Evolutionary conservation across 2,113 vertebrate species (phyloP).

Genomic region (Epinephelus moara): DNA sequence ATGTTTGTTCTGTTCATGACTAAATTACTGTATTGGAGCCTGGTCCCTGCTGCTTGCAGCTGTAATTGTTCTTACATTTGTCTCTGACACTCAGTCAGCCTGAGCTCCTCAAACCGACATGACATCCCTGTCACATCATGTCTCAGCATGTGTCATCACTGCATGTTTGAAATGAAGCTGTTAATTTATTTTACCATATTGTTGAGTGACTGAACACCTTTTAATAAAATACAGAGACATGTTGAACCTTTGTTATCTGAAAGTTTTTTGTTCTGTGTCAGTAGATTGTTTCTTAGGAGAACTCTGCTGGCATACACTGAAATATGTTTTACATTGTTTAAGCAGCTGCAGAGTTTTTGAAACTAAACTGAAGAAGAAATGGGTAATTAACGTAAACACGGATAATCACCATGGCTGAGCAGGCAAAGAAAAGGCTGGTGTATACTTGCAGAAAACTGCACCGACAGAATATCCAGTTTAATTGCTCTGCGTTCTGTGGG

Average conservation of each 20-base stretch:
- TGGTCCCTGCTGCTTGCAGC: not conserved
- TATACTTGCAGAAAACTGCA: conserved; percentile 15
- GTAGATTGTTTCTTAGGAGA: not conserved
- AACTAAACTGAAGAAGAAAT: not conserved
- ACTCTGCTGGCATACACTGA: not conserved
- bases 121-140: not conserved
- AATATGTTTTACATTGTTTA: not conserved
- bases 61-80: not conserved
- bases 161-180: not conserved
- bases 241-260: not conserved
- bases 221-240: not conserved
- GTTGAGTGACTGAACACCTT: conserved; percentile 1
- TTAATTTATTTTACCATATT: not conserved
- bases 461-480: not conserved
- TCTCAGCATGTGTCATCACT: not conserved
- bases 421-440: conserved; percentile 1
- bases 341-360: not conserved
- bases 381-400: not conserved
- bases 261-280: not conserved
- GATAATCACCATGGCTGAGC: not conserved
- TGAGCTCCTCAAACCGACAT: conserved; percentile 1
- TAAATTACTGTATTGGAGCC: not conserved
- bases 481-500: conserved; percentile 32
- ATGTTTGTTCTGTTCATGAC: not conserved
- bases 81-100: not conserved